Base-by-base conservation (phyloP, 2,113 vertebrate species). In the Oncorhynchus tshawytscha region DNA sequence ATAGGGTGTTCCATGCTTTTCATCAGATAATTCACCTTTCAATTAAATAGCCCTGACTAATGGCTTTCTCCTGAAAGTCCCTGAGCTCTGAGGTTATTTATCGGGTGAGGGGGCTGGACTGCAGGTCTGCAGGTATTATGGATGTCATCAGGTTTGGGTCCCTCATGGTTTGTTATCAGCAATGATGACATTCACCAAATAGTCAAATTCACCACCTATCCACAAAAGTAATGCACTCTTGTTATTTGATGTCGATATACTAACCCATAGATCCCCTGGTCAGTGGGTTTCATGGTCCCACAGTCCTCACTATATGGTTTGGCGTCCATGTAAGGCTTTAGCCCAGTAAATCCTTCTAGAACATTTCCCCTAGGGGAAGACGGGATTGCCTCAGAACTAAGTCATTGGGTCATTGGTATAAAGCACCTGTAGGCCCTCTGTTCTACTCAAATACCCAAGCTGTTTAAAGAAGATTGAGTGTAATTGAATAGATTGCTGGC, bases 381-480 rank as follows among this genome's bases (percentile, higher is more conserved):
- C 39, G 31, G 34, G 76, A 77, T 84, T 78, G 75, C 72, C 78
- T 82, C 79, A 68, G 75, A 72, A 64, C 60, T 57, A 72, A 83
- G 78, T 82, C 79, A 78, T 25, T 54, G 76, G 69, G 71, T 75
- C 70, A 49, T 79, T 72, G 67, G 70, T 67, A 16, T 66, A 72
- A 81, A 79, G 76, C 22, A 31, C 72, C 62, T 73, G 27, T 27
- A 39, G 67, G 72, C 27, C 75, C 15, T 15, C 29, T 54, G 70
- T 74, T 78, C 59, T 68, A 39, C 71, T 79, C 78, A 80, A 79
- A 81, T 72, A 72, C 45, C 72, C n/a, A 71, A 76, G 34, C 48
- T 72, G 80, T 81, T 70, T 88, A 82, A 84, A 85, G 79, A 82
- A 80, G 80, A 84, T 84, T 82, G 78, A 79, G 78, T 59, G 68